Evolutionary conservation across 2,113 vertebrate species (phyloP), one percentile per base, ranked within the genome.

Genomic region (Strigops habroptila): DNA sequence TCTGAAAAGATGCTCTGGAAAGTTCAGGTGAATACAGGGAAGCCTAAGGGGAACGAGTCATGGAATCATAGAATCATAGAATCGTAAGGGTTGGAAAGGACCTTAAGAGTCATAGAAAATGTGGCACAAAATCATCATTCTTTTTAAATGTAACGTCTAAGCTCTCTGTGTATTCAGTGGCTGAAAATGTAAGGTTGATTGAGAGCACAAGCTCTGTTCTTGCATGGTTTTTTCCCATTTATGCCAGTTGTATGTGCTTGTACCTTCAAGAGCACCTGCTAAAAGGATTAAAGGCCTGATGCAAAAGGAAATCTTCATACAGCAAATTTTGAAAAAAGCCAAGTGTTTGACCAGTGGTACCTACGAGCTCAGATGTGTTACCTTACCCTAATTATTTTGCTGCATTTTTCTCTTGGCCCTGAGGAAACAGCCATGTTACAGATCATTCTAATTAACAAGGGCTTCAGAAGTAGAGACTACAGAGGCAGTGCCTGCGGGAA

Each of bases 381-480:
- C 21, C 30, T 96, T 82, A 65, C 74, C 90, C 55, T 78, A 27
- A 79, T 94, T 96, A 91, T 91, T 37, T 59, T 48, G n/a, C 77
- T 78, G 14, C 63, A 12, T 85, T 97, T 94, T 70, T 85, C 74
- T 70, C 68, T 25, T 55, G 46, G 22, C 83, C 76, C 74, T 3
- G 5, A 35, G 84, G 89, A 96, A 89, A 33, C 64, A 82, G 13
- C 55, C 51, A 0, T 88, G 86, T 91, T 85, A 90, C 68, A 46
- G 82, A 91, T 73, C 86, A 82, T 89, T 96, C 81, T 93, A 96
- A 96, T 97, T 96, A 97, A 76, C 82, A 84, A 84, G 67, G 18
- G 31, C 39, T 87, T 96, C 91, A 95, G 93, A 94, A 97, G 90
- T 16, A 86, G 57, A 82, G 43, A 80, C 91, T 78, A 64, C 86